Base-by-base conservation (phyloP, 2,888 invertebrate genomes). In the Caenorhabditis becei region DNA sequence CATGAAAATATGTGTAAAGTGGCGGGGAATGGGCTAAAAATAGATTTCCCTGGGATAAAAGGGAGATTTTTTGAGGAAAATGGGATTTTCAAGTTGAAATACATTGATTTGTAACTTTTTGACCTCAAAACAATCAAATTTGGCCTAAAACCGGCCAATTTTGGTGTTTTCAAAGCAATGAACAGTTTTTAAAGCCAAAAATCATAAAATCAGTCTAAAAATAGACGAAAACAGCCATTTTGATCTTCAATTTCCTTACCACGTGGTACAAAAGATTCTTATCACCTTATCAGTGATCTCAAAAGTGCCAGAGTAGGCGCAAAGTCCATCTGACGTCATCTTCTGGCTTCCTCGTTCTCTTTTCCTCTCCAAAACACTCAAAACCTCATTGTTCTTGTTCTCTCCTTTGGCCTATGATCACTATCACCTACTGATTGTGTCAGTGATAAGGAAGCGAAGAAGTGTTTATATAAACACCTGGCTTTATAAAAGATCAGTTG, bases 361-460 rank as follows among this genome's bases (percentile, higher is more conserved):
- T n/a, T 71, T 61, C 49, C 53, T 71, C 58, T 61, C 53, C 70
- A 70, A n/a, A n/a, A n/a, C n/a, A n/a, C n/a, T n/a, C n/a, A n/a
- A n/a, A n/a, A n/a, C n/a, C n/a, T n/a, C n/a, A n/a, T n/a, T n/a
- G n/a, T n/a, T n/a, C n/a, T n/a, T n/a, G n/a, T n/a, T n/a, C 49
- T 59, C 49, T 59, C 59, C 70, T 70, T 20, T 59, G 59, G 59
- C 59, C 32, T 44, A n/a, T 44, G 16, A 44, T 44, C 44, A 44
- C 18, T 44, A n/a, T 44, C 18, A n/a, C 3, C 2, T 14, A 44
- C 3, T 44, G 14, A 32, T 32, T 10, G 4, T 49, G 2, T 20
- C 7, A 20, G 49, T 10, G 23, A 71, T 63, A 54, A 71, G 62
- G 56, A 63, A 71, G 44, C 18, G 32, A 20, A 16, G 18, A 62